Base-by-base conservation (phyloP, 1,140 invertebrate species). In the Trypoxylus dichotomus region DNA sequence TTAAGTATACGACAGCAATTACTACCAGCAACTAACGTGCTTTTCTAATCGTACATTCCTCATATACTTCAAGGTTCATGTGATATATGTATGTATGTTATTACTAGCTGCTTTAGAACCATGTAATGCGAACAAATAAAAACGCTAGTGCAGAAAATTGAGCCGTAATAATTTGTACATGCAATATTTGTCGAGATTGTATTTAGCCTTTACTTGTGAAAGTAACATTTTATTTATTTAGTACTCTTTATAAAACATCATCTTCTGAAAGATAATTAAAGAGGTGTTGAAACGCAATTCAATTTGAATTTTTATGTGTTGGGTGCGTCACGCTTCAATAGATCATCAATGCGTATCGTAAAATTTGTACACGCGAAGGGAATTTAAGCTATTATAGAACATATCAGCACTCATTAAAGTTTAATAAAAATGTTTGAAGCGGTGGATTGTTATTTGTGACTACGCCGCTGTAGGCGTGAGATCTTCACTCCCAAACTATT, bases 21-120 rank as follows among this genome's bases (percentile, higher is more conserved):
- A 15, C 60, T 68, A 68, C 27, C 15, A 58, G 47, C 47, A 21
- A 21, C 47, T 68, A 68, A 68, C 60, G 27, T 27, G 60, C 21
- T 68, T 68, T 68, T 68, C 60, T 68, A 68, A 68, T 68, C 27
- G 24, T 68, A 68, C 60, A 68, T 68, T 68, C 27, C 24, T 25
- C 27, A 68, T 68, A 21, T 68, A 68, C 60, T 68, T 68, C 60
- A 68, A 68, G 60, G 60, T 68, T 25, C 27, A 68, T 68, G 60
- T 68, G 60, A 68, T 68, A 68, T 27, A 68, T 68, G 60, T 15
- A 8, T 24, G 24, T 15, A 68, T 27, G 13, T 54, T 54, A 54
- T 54, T 54, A n/a, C 47, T 54, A 68, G 60, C 27, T 27, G 60
- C 13, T 68, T 6, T 68, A 13, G 3, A 68, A 68, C 21, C 60